These are phyloP conservation scores for Ceratosolen solmsi DNA, from an alignment of 1,140 invertebrate genomes.

Conservation along the genomic window DNA sequence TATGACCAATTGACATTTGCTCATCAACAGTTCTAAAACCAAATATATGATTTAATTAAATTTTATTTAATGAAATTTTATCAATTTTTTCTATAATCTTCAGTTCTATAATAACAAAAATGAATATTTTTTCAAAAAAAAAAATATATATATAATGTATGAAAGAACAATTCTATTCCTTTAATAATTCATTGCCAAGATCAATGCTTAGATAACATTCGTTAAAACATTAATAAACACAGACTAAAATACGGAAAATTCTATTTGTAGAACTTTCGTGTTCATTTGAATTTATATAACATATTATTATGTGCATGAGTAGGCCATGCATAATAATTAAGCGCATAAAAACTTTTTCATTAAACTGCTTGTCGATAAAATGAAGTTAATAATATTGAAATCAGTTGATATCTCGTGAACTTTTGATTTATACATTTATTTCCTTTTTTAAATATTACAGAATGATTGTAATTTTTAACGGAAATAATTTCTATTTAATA, in stretches of 20 bases:
- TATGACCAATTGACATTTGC: too few species aligned
- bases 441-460: neutral
- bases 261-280: constrained; percentile 25
- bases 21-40: too few species aligned
- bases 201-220: neutral
- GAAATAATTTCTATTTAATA: neutral
- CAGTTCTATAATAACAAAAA: too few species aligned
- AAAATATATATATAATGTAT: too few species aligned
- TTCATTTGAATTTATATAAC: neutral
- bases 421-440: neutral
- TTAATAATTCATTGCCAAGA: neutral
- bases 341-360: constrained; percentile 30
- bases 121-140: too few species aligned
- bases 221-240: neutral
- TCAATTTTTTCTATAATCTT: too few species aligned
- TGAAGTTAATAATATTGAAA: neutral
- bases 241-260: constrained; percentile 5
- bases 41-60: too few species aligned
- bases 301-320: too few species aligned
- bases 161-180: neutral
- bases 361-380: neutral
- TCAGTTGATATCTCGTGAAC: neutral
- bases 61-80: too few species aligned
- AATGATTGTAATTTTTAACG: neutral
- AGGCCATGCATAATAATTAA: constrained; percentile 24